phyloP scores from a whole-genome alignment of 2,888 invertebrate genomes.

The Nipponacmea schrenckii region DNA sequence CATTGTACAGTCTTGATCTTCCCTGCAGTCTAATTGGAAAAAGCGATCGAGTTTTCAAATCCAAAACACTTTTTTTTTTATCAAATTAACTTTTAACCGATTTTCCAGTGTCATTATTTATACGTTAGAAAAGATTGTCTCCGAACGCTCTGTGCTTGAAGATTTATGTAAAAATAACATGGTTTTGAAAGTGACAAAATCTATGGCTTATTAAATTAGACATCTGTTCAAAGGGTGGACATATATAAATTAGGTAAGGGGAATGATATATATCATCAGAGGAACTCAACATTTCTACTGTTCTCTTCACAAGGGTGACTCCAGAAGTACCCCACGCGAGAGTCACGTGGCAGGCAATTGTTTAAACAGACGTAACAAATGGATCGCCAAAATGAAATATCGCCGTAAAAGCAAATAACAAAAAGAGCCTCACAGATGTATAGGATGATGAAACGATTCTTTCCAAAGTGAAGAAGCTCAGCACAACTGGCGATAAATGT shows the following conservation, averaged over 20 bases:
- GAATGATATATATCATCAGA: background rate
- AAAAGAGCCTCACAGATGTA: conserved; percentile 8
- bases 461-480: conserved; percentile 2
- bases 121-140: too few relatives aligned
- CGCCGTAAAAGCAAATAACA: conserved; percentile 9
- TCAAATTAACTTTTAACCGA: too few relatives aligned
- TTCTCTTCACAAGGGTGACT: background rate
- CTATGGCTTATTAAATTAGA: background rate
- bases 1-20: too few relatives aligned
- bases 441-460: conserved; percentile 5
- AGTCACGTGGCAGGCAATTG: conserved; percentile 8
- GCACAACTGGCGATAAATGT: background rate
- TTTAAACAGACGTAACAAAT: conserved; percentile 8
- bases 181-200: conserved; percentile 1
- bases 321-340: conserved; percentile 4
- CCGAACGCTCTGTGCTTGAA: too few relatives aligned
- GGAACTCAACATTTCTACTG: background rate
- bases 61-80: too few relatives aligned
- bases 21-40: too few relatives aligned
- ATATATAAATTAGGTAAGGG: conserved; percentile 2
- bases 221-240: conserved; percentile 8
- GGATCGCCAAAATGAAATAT: conserved; percentile 7
- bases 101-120: too few relatives aligned
- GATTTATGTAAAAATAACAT: background rate
- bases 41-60: too few relatives aligned